phyloP scores from a whole-genome alignment of 1,140 invertebrate species.

The Idris sp. region DNA sequence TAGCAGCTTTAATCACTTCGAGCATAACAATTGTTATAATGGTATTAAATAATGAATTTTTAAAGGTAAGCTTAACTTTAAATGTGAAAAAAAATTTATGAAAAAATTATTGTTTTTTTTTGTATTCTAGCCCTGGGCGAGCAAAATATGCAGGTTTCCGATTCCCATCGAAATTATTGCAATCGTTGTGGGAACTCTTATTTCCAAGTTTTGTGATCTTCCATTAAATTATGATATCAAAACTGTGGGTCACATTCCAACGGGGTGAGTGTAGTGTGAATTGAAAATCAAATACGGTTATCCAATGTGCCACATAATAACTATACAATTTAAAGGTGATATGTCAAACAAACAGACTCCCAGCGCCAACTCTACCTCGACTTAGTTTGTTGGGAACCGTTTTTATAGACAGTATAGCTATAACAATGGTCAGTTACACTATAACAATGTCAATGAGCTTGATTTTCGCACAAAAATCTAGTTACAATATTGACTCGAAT shows the following conservation, averaged over 20 bases:
- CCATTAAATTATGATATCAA: constrained; percentile 80
- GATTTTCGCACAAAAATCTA: constrained; percentile 87
- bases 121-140: constrained; percentile 84
- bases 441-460: constrained; percentile 88
- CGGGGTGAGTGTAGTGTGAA: constrained; percentile 81
- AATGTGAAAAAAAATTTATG: background rate
- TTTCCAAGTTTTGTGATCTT: constrained; percentile 82
- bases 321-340: constrained; percentile 67
- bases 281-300: constrained; percentile 21
- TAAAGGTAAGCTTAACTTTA: constrained; percentile 81
- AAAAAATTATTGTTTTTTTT: constrained; percentile 8
- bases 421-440: constrained; percentile 87
- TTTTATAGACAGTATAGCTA: constrained; percentile 82
- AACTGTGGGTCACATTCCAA: constrained; percentile 87
- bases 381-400: constrained; percentile 78
- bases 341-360: constrained; percentile 69
- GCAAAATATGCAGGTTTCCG: constrained; percentile 86
- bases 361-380: constrained; percentile 74
- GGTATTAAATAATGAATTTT: constrained; percentile 86
- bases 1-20: constrained; percentile 84
- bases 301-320: constrained; percentile 58
- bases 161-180: constrained; percentile 92
- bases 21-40: constrained; percentile 84
- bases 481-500: constrained; percentile 87
- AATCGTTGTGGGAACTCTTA: constrained; percentile 87